phyloP scores from a whole-genome alignment of 2,888 invertebrate species.

The Sinhomidia bicolor region DNA sequence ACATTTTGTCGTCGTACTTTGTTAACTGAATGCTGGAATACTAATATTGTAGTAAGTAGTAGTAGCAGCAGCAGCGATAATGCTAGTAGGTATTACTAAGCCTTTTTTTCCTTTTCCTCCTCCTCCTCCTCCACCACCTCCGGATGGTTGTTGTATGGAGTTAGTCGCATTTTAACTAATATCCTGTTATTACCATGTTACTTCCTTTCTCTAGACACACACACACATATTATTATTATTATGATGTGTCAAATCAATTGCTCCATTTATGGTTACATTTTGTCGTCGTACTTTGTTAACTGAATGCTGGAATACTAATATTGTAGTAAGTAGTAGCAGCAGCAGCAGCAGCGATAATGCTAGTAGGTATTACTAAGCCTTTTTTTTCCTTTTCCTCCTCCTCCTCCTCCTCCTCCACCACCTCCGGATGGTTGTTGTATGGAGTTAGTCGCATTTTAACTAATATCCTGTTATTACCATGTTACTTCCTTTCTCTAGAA shows the following conservation, averaged over 20 bases:
- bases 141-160: neutral
- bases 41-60: neutral
- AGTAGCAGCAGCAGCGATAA: too few relatives aligned
- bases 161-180: slow-evolving; percentile 53
- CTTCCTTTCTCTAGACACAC: slow-evolving; percentile 11
- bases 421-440: neutral
- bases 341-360: too few relatives aligned
- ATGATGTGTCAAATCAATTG: slow-evolving; percentile 42
- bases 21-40: neutral
- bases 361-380: too few relatives aligned
- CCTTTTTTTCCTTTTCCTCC: neutral
- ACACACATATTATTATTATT: neutral
- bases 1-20: neutral
- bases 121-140: too few relatives aligned
- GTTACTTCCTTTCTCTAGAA: slow-evolving; percentile 32
- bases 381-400: neutral
- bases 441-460: slow-evolving; percentile 48
- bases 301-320: neutral
- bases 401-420: too few relatives aligned
- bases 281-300: neutral
- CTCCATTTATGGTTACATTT: slow-evolving; percentile 12
- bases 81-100: too few relatives aligned
- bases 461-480: slow-evolving; percentile 59
- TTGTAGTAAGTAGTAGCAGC: neutral
- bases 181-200: slow-evolving; percentile 56